Conservation (phyloP, 2,888 invertebrate species). For the Leptarthrus brevirostris region DNA sequence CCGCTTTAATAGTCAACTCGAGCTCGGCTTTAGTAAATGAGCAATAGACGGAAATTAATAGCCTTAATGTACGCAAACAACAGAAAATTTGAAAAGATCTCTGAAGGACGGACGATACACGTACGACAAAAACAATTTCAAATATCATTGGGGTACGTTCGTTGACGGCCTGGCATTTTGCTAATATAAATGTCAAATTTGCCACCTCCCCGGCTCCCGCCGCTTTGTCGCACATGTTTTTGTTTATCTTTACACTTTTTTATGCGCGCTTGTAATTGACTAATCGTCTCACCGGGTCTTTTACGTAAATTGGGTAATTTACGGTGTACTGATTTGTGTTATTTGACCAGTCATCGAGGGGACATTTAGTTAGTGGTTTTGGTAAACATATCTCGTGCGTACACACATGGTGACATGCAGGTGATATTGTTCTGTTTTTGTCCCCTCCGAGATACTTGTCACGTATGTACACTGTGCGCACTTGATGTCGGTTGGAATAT, state of each 20-base stretch:
- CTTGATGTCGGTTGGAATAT: neutral
- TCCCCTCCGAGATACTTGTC: neutral
- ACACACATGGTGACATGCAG: neutral
- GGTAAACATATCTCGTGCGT: constrained; percentile 19
- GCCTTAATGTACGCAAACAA: constrained; percentile 22
- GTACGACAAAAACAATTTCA: constrained; percentile 32
- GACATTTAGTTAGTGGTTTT: constrained; percentile 26
- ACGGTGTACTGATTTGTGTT: constrained; percentile 37
- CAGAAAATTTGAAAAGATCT: constrained; percentile 7
- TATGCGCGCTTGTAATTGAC: constrained; percentile 10
- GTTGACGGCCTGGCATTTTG: constrained; percentile 34
- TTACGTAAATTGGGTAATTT: constrained; percentile 47
- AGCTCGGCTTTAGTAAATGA: neutral
- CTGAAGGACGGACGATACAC: constrained; percentile 26
- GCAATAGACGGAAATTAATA: constrained; percentile 41
- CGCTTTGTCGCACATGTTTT: constrained; percentile 30
- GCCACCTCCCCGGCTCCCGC: neutral
- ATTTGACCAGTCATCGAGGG: constrained; percentile 33
- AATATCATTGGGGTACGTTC: constrained; percentile 28
- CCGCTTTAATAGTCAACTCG: neutral
- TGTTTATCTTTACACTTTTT: constrained; percentile 31
- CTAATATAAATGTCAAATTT: constrained; percentile 43
- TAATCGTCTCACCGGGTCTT: constrained; percentile 38
- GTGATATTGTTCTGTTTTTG: neutral
- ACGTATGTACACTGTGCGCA: neutral